phyloP scores from a whole-genome alignment of 2,113 vertebrate genomes.

The Pitta sordida region DNA sequence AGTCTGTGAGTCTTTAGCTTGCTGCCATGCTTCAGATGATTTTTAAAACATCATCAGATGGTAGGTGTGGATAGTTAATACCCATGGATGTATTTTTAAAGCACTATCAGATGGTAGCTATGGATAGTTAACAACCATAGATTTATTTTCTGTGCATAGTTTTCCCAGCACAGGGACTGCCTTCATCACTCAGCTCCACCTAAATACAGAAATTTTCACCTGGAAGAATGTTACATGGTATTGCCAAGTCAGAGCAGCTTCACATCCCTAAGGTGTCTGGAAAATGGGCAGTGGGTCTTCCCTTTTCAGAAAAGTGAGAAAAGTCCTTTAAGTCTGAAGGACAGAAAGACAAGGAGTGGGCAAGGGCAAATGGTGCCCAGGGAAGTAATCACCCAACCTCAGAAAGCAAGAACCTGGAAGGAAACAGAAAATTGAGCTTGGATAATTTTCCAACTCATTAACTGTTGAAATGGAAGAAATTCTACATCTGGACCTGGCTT shows the following conservation, averaged over 20 bases:
- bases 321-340: neutral
- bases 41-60: neutral
- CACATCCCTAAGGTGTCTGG: neutral
- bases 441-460: conserved; percentile 39
- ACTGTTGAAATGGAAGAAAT: conserved; percentile 18
- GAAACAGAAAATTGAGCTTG: conserved; percentile 13
- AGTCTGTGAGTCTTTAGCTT: neutral
- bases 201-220: neutral
- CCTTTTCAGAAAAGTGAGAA: neutral
- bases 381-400: neutral
- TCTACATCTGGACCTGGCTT: neutral
- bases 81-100: neutral
- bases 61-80: neutral
- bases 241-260: neutral
- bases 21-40: neutral
- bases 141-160: neutral
- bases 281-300: neutral
- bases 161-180: neutral
- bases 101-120: neutral
- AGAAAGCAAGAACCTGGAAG: conserved; percentile 16
- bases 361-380: neutral
- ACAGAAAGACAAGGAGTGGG: neutral
- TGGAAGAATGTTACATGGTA: neutral
- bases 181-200: neutral
- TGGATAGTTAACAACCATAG: neutral